Evolutionary conservation across 2,888 invertebrate genomes (phyloP), one percentile per base, ranked within the genome.

Genomic region (Xanthorhoe designata): DNA sequence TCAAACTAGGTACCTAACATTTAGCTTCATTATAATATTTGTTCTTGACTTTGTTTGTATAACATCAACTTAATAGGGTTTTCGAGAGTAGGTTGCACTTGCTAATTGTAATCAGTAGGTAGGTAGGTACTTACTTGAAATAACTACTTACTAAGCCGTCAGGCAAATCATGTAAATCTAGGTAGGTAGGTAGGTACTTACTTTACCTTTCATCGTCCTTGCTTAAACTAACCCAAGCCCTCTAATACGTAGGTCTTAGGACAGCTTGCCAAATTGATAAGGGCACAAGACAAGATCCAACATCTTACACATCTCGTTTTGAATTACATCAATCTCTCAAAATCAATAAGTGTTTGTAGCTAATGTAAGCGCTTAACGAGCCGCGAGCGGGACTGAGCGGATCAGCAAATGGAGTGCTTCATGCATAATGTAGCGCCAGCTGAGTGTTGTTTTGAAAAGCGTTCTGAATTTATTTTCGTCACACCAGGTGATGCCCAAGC

Each of bases 401-500:
- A 92, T 92, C 91, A 91, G 87, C 91, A 92, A 92, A 92, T 92
- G 92, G 92, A 93, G 92, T 92, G 92, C 89, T 89, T 92, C 92
- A 92, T 93, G 91, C 92, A 93, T 93, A 91, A 93, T 93, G 93
- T 91, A 93, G 88, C 86, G 79, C 83, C 80, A 85, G 80, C 90
- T 89, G 92, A 91, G 91, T 91, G 92, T 91, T 92, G 93, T 92
- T 92, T 92, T 91, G 90, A 91, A 92, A 91, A 91, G 90, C 91
- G 87, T 92, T 91, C 91, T 89, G 90, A 92, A 92, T 92, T 90
- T 92, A 91, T 90, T 91, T 91, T 89, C 89, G 88, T 91, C 90
- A 90, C 87, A 87, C 89, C 92, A 90, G 90, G 90, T 92, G 90
- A 89, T 87, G 88, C 87, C 83, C 87, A 83, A 85, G 83, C 84